These are phyloP conservation scores for Sarcoramphus papa DNA, from an alignment of 2,797 vertebrate species.

Conservation along the genomic window DNA sequence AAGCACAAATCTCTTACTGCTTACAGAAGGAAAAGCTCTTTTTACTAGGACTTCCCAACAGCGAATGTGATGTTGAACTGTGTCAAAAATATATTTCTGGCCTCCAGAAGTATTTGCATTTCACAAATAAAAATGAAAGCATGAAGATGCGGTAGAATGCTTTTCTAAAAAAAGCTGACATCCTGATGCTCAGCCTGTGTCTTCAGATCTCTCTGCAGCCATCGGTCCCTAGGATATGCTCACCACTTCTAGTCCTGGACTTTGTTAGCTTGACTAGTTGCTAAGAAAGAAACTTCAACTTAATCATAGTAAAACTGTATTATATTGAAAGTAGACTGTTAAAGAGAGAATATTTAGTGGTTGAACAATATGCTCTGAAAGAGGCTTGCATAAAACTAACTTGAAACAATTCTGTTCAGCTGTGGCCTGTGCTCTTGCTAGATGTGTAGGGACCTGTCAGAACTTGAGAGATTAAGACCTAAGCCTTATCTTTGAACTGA, in stretches of 20 bases:
- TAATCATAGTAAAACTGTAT: background rate
- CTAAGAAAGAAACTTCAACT: background rate
- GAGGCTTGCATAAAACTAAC: background rate
- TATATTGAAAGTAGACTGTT: background rate
- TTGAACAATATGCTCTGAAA: background rate
- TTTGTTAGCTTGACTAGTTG: background rate
- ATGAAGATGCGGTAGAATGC: background rate
- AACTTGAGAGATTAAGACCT: background rate
- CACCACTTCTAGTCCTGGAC: background rate
- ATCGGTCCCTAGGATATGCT: background rate
- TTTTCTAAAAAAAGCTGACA: fast-evolving
- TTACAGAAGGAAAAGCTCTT: background rate
- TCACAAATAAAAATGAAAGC: background rate
- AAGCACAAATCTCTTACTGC: background rate
- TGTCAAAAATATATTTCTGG: background rate
- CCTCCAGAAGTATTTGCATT: background rate
- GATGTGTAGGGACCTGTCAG: background rate
- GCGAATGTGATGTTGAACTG: background rate
- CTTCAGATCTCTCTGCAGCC: background rate
- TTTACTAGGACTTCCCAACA: background rate
- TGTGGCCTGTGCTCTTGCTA: background rate
- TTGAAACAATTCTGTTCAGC: background rate
- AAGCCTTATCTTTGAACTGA: background rate
- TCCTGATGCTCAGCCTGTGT: background rate
- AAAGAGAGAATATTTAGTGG: background rate